Base-by-base conservation (phyloP, 2,888 invertebrate genomes). In the Petrophora chlorosata region DNA sequence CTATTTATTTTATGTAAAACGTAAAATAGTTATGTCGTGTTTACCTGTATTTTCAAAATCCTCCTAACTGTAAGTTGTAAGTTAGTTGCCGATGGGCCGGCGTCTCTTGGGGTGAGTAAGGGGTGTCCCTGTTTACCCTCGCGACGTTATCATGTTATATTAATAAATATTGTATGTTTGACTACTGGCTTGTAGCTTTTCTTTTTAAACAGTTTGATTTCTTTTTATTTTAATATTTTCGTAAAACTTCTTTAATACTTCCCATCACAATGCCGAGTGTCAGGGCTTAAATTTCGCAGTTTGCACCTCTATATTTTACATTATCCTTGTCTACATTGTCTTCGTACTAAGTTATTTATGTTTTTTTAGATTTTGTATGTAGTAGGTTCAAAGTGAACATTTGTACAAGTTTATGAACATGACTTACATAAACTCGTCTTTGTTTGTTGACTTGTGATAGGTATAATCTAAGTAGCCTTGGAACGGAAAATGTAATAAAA, bases 81-180 rank as follows among this genome's bases (percentile, higher is more conserved):
- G 34, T 30, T 28, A 19, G 41, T 26, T 10, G 22, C 10, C 44
- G 14, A 35, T 30, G 44, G 34, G 42, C 10, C 19, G 5, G 0
- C n/a, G 10, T 33, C 55, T 55, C 51, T 12, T 13, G 51, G 46
- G 47, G 42, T n/a, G 19, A 39, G 51, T 41, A 38, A 38, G 41
- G 43, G 49, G 36, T 34, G 50, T 39, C 56, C 19, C 30, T 66
- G 63, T 69, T 64, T 56, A 51, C 29, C 8, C 55, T 46, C 39
- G 35, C 39, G 22, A 53, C 61, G 51, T 58, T 61, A 59, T 49
- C 42, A 38, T 64, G 60, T 65, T 65, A 58, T 64, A 59, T 53
- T 49, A 48, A 62, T 56, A 62, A 61, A 50, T 60, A 52, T 56
- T 46, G 40, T 39, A 17, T 55, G 42, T 61, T 62, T 28, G 38